A percentile compares a stretch with the other conserved stretches of the same genome.
phyloP scores from a whole-genome alignment of 2,888 invertebrate genomes.

The Dolichopus griseipennis region DNA sequence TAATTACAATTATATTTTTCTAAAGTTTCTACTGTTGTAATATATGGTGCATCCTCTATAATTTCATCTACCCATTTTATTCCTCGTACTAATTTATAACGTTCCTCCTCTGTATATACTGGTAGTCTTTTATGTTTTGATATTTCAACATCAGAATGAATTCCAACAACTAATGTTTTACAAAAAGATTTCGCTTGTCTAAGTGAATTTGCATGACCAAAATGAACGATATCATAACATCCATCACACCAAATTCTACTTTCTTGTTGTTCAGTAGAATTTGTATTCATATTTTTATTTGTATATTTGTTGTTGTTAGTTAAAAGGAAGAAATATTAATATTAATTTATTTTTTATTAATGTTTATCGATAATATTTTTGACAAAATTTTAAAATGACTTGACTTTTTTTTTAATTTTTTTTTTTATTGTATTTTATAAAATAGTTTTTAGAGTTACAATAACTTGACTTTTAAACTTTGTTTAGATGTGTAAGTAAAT shows the following conservation, averaged over 20 bases:
- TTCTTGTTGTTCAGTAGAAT: not conserved
- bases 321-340: no score
- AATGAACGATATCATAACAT: not conserved
- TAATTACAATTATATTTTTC: not conserved
- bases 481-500: no score
- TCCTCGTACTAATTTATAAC: not conserved
- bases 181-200: not conserved
- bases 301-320: no score
- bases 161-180: not conserved
- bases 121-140: not conserved
- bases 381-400: no score
- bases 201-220: conserved; percentile 1
- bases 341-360: no score
- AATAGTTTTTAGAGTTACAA: no score
- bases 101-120: not conserved
- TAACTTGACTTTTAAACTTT: no score
- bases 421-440: no score
- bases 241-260: not conserved
- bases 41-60: not conserved
- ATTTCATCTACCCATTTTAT: not conserved
- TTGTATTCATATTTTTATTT: not conserved
- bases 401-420: no score
- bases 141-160: not conserved
- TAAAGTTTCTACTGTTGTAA: not conserved
- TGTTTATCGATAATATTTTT: no score